phyloP scores from a whole-genome alignment of 2,888 invertebrate species.

The Endotricha flammealis region DNA sequence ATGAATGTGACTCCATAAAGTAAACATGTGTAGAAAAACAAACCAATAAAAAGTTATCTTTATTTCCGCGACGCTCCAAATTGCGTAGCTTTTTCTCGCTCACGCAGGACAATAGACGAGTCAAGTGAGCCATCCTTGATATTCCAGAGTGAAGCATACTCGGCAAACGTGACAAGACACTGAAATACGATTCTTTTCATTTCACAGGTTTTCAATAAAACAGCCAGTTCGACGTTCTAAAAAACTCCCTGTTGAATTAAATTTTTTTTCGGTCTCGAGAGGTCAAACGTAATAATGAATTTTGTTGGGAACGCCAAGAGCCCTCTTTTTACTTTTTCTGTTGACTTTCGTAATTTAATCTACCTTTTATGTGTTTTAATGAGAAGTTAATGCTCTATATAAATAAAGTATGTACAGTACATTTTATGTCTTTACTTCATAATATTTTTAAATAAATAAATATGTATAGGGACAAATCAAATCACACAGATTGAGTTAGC shows the following conservation, averaged over 20 bases:
- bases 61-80: too few relatives aligned
- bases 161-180: slow-evolving; percentile 16
- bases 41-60: too few relatives aligned
- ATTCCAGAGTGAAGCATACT: slow-evolving; percentile 6
- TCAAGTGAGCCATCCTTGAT: slow-evolving; percentile 13
- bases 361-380: slow-evolving; percentile 16
- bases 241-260: slow-evolving; percentile 14
- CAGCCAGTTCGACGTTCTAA: slow-evolving; percentile 17
- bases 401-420: too few relatives aligned
- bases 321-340: slow-evolving; percentile 19
- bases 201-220: slow-evolving; percentile 20
- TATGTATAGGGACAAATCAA: too few relatives aligned
- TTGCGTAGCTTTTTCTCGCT: too few relatives aligned
- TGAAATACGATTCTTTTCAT: slow-evolving; percentile 14
- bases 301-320: slow-evolving; percentile 21
- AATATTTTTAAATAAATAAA: too few relatives aligned
- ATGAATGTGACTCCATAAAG: too few relatives aligned
- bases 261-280: slow-evolving; percentile 16
- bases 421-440: too few relatives aligned
- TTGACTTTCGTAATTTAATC: slow-evolving; percentile 23
- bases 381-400: slow-evolving; percentile 1
- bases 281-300: slow-evolving; percentile 26
- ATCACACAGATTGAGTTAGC: too few relatives aligned
- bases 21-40: too few relatives aligned
- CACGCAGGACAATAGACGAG: not conserved